Conservation (phyloP, 2,888 invertebrate species). For the Opisthograptis luteolata region DNA sequence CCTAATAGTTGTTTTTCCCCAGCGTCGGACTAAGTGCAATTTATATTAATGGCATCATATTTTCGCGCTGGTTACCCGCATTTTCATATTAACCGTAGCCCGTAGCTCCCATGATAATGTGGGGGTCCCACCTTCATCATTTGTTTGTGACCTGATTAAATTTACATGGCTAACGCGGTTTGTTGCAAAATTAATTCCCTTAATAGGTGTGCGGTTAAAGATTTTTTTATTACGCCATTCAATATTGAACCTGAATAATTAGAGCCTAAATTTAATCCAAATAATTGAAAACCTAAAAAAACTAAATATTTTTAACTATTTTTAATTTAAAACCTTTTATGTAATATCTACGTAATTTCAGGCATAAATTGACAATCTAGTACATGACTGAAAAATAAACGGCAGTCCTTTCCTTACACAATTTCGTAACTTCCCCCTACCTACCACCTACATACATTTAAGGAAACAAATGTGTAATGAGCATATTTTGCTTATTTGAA, state of each 20-base stretch:
- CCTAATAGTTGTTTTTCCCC: conserved; percentile 69
- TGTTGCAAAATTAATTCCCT: conserved; percentile 62
- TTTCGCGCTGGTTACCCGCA: conserved; percentile 77
- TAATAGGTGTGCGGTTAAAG: conserved; percentile 47
- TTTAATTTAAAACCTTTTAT: no score
- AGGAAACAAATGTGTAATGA: no score
- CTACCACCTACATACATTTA: no score
- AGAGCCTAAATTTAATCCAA: no score
- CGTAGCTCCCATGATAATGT: conserved; percentile 69
- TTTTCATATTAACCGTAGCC: conserved; percentile 77
- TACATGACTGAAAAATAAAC: no score
- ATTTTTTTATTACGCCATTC: conserved; percentile 35
- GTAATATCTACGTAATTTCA: no score
- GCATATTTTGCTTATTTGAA: no score
- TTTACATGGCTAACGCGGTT: conserved; percentile 72
- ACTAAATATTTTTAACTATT: no score
- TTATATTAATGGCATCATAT: conserved; percentile 81
- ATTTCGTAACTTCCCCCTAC: no score
- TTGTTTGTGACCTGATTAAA: conserved; percentile 79
- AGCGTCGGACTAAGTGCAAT: conserved; percentile 70
- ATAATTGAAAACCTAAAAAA: no score
- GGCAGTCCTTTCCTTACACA: no score
- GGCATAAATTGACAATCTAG: no score
- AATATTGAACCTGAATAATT: not conserved
- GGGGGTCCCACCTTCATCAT: conserved; percentile 75